Evolutionary conservation across 2,888 invertebrate species (phyloP), one percentile per base, ranked within the genome.

Genomic region (Anoncus sp.): DNA sequence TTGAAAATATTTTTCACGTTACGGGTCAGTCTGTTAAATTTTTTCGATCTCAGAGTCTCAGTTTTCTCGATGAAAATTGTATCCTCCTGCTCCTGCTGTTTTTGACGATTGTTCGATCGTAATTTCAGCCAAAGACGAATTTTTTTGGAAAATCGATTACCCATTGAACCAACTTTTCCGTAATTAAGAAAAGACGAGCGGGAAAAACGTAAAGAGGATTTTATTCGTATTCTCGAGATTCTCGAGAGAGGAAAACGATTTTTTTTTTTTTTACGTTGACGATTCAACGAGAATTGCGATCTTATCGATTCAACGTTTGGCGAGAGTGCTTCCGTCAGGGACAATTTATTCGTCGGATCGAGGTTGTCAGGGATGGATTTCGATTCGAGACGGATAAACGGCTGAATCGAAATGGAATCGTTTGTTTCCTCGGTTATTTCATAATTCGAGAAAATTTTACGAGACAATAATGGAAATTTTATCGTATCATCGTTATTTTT

Each of bases 1-100:
- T 47, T 55, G 35, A 78, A 75, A 18, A 67, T 57, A 20, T 62
- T 69, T 53, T 20, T 40, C 31, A 73, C 14, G 10, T 12, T 55
- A 1, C 24, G n/a, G 24, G 65, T 27, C 1, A 66, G 20, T 2
- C 43, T 60, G 20, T 24, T 35, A 14, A 24, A 47, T 24, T 49
- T 62, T 35, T n/a, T 49, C 20, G 59, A 57, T 7, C 14, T 47
- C 14, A 12, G 16, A 2, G 16, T 27, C 16, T 16, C 45, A 5
- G 10, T 27, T 24, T 45, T 27, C 7, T 10, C 16, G 14, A 43
- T 5, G 1, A 43, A 62, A 40, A 27, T 9, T 40, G 4, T 9
- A 24, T 12, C 35, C 35, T 16, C n/a, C 22, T 9, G 20, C 12
- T 12, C 35, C 35, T 16, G 10, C 22, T 9, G 20, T n/a, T 6